A percentile compares a stretch with the other conserved stretches of the same genome.
Conservation (phyloP, 2,113 vertebrate species). For the Sula dactylatra region DNA sequence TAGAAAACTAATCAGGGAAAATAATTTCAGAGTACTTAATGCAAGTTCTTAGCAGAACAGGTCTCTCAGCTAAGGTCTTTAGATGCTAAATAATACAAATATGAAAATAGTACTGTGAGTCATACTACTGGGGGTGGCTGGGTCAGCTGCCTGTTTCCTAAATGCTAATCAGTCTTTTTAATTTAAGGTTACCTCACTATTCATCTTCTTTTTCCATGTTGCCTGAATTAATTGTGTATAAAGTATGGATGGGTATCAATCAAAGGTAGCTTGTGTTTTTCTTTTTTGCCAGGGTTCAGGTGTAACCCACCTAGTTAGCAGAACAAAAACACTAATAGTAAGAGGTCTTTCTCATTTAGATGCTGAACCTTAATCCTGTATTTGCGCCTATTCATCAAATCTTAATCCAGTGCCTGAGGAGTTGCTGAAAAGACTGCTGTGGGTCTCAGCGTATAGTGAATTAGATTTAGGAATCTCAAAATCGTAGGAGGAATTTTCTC, state of each 20-base stretch:
- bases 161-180: conserved; percentile 33
- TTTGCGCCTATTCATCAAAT: not conserved
- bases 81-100: conserved; percentile 38
- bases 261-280: not conserved
- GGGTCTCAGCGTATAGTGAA: not conserved
- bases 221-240: not conserved
- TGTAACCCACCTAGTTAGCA: not conserved
- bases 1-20: not conserved
- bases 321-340: not conserved
- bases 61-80: conserved; percentile 2
- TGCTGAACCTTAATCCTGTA: not conserved
- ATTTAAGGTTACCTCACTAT: conserved; percentile 13
- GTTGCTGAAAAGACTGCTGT: not conserved
- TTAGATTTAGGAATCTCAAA: not conserved
- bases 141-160: conserved; percentile 38
- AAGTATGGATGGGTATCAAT: not conserved
- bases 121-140: not conserved
- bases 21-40: conserved; percentile 13
- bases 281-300: not conserved
- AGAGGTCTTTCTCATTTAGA: not conserved
- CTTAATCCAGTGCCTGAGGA: not conserved
- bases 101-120: conserved; percentile 34
- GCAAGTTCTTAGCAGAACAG: not conserved
- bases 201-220: not conserved
- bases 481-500: not conserved